A percentile compares a stretch with the other conserved stretches of the same genome.
Conservation (phyloP, 1,140 invertebrate genomes). For the Leptopilina clavipes region DNA sequence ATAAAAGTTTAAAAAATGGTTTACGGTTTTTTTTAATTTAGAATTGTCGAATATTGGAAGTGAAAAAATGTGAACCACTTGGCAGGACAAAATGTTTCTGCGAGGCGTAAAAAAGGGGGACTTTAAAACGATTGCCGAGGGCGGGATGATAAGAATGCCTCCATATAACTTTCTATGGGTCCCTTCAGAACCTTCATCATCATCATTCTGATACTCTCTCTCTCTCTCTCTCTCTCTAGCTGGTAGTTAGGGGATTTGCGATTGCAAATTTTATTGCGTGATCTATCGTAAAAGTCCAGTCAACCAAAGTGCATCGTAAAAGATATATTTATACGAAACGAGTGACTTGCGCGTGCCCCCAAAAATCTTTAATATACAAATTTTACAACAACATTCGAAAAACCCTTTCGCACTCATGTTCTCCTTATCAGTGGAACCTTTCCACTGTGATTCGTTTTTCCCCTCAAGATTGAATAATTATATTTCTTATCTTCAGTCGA, state of each 20-base stretch:
- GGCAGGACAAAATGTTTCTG: neutral
- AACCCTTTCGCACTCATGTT: constrained; percentile 5
- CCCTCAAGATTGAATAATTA: neutral
- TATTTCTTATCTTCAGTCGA: neutral
- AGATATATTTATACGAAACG: too few relatives aligned
- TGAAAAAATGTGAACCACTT: neutral
- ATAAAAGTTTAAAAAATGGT: too few relatives aligned
- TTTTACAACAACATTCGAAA: neutral
- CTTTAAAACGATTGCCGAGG: constrained; percentile 25
- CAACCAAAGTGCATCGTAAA: constrained; percentile 10
- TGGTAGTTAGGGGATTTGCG: neutral
- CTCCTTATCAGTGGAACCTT: neutral
- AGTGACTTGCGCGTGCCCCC: constrained; percentile 1
- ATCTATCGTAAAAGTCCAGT: constrained; percentile 9
- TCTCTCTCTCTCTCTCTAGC: too few relatives aligned
- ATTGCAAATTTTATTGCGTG: constrained; percentile 34
- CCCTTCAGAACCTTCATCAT: constrained; percentile 23
- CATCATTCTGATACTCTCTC: constrained; percentile 5
- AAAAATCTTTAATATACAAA: neutral
- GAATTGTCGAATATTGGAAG: too few relatives aligned
- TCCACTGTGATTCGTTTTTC: neutral
- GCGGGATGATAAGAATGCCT: neutral
- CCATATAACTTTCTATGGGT: neutral
- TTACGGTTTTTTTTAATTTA: too few relatives aligned
- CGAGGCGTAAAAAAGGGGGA: neutral